Base-by-base conservation (phyloP, 2,113 vertebrate species). In the Oenanthe oenanthe region DNA sequence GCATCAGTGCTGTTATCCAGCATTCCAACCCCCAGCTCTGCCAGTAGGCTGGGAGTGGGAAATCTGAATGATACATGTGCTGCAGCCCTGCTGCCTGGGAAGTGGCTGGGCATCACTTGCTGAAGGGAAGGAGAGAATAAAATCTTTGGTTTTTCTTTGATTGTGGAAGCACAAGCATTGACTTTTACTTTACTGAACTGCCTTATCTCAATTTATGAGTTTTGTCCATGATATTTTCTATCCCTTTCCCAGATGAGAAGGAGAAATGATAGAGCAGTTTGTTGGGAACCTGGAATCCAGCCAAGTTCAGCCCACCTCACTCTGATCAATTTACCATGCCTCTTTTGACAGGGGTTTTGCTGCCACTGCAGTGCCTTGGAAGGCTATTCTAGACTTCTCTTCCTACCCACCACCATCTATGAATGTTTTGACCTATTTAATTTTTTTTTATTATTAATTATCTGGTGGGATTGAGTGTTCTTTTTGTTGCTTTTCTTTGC, bases 81-180 rank as follows among this genome's bases (percentile, higher is more conserved):
- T 51, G 51, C 19, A 88, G 43, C 18, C 18, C 32, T 66, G 28
- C 45, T 66, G 48, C 38, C 53, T 13, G n/a, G 8, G 16, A 66
- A 53, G 45, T 32, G 28, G 10, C 10, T 0, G 0, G 15, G 51
- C 22, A n/a, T 45, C 7, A 12, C 18, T 20, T 58, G 13, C 4
- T 53, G 45, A 40, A n/a, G 9, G 28, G 16, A 60, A 38, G 13
- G 25, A 45, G 16, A 53, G 28, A 81, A 74, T 13, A 74, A 74
- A 43, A 38, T 38, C 6, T 38, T 53, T 14, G 6, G 2, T 3
- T 51, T 36, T 66, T 6, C 15, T 53, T 53, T 70, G 20, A 17
- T 68, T 66, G 15, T 38, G 28, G 20, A 47, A 51, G 22, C 2
- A 8, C 18, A 51, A 3, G 5, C 18, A 38, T 32, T 65, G 9